These are phyloP conservation scores for Epirrhoe tristata DNA, from an alignment of 2,888 invertebrate species.

Conservation along the genomic window DNA sequence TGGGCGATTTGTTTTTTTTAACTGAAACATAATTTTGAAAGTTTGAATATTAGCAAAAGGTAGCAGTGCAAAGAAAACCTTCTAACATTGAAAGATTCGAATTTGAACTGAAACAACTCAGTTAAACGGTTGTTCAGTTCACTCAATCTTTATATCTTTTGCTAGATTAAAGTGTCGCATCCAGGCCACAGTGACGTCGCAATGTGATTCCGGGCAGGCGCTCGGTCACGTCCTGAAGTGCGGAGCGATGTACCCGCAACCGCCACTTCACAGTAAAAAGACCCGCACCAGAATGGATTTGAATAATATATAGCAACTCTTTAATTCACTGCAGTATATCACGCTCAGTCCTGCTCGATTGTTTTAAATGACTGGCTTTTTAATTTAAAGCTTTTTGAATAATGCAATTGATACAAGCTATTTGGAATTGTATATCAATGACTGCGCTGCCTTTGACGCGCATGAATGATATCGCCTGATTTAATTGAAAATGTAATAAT, in stretches of 20 bases:
- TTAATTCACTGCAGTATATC: constrained; percentile 60
- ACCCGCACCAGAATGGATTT: constrained; percentile 73
- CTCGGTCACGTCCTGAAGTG: constrained; percentile 82
- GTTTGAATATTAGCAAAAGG: background rate
- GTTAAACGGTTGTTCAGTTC: constrained; percentile 4
- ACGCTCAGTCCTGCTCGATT: constrained; percentile 40
- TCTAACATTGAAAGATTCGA: background rate
- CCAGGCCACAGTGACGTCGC: constrained; percentile 54
- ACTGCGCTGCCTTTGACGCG: constrained; percentile 15
- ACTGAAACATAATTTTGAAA: background rate
- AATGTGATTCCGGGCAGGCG: constrained; percentile 60
- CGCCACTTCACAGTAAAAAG: constrained; percentile 79
- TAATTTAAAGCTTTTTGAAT: constrained; percentile 29
- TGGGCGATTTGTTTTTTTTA: background rate
- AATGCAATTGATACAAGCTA: constrained; percentile 9
- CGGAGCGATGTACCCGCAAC: constrained; percentile 82
- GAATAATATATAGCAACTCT: constrained; percentile 80
- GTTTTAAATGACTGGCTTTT: constrained; percentile 37
- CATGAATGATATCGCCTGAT: constrained; percentile 42
- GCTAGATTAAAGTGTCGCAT: constrained; percentile 55
- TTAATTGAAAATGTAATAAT: constrained; percentile 68
- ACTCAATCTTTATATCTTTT: constrained; percentile 34
- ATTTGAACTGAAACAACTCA: background rate
- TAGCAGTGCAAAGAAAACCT: background rate
- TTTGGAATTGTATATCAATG: constrained; percentile 9